Percentiles rank a stretch among this genome's conserved stretches.
Evolutionary conservation across 2,888 invertebrate genomes (phyloP).

Genomic region (Pristionchus mayeri): DNA sequence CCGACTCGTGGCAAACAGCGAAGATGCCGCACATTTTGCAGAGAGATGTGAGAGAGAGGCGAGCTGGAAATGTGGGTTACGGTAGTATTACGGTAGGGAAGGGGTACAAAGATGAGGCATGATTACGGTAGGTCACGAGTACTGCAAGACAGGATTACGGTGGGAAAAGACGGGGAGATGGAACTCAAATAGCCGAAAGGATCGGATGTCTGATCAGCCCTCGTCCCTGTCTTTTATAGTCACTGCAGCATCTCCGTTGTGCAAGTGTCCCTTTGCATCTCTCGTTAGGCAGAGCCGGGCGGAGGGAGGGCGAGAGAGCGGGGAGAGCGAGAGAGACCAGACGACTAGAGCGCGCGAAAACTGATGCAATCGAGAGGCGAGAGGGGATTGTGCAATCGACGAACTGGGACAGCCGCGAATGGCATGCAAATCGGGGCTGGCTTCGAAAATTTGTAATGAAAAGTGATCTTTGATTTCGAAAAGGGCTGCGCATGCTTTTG

Average conservation of each 20-base stretch:
- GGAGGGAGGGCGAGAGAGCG: not conserved
- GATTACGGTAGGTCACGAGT: too few species aligned
- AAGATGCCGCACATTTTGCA: conserved; percentile 74
- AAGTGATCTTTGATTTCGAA: conserved; percentile 29
- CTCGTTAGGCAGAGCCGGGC: not conserved
- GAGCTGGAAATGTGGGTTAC: not conserved
- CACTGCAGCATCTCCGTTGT: not conserved
- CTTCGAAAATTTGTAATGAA: not conserved
- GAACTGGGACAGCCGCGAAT: not conserved
- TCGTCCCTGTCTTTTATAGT: too few species aligned
- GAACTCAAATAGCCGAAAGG: too few species aligned
- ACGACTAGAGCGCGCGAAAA: not conserved
- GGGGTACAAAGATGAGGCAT: too few species aligned
- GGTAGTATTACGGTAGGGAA: not conserved
- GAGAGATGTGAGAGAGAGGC: too few species aligned
- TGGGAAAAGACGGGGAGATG: too few species aligned
- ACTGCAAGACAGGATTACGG: too few species aligned
- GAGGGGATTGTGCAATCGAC: not conserved
- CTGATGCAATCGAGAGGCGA: not conserved
- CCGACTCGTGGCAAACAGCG: conserved; percentile 69
- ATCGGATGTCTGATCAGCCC: too few species aligned
- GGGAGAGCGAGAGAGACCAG: not conserved
- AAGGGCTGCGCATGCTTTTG: too few species aligned
- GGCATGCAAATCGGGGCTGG: not conserved
- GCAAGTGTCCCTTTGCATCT: not conserved